Evolutionary conservation across 1,140 invertebrate genomes (phyloP), one percentile per base, ranked within the genome.

Genomic region (Cyclargus thomasi): DNA sequence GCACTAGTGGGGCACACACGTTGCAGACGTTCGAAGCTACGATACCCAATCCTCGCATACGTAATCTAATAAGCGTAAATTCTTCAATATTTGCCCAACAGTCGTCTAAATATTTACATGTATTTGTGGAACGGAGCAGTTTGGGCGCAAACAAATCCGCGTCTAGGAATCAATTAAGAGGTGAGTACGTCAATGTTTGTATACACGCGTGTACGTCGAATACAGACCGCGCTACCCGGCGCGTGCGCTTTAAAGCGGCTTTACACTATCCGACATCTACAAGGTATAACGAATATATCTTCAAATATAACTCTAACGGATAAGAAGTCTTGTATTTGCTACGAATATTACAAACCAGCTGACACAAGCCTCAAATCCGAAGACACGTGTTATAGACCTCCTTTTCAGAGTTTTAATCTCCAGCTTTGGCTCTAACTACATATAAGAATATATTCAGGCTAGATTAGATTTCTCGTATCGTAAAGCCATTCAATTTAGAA

Each of bases 111-210:
- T 59, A 59, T 59, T 59, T 59, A 59, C 55, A 20, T 20, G 55
- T 59, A 59, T 59, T 20, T 21, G 55, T 59, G 10, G 17, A 59
- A 21, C 55, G 55, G 21, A 20, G 10, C 55, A 21, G 17, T 59
- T 21, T 59, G n/a, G n/a, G 55, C 17, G 55, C 17, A 20, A 59
- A 59, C 20, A 59, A 59, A 18, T 59, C 55, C 7, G 55, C 55
- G 55, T 59, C 55, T 59, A 11, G 17, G 20, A 59, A 59, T 59
- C 55, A 21, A 59, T 59, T 59, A 59, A 59, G 55, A 20, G 20
- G 20, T 47, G 29, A 3, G 29, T 29, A 29, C 29, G 2, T 29
- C 2, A 29, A 47, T 47, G 39, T 47, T 11, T 47, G 10, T 47
- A 16, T 47, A 47, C 39, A 47, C 39, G 14, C 10, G 39, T 47